Evolutionary conservation across 1,140 invertebrate species (phyloP).

Genomic region (Eupristina koningsbergeri): DNA sequence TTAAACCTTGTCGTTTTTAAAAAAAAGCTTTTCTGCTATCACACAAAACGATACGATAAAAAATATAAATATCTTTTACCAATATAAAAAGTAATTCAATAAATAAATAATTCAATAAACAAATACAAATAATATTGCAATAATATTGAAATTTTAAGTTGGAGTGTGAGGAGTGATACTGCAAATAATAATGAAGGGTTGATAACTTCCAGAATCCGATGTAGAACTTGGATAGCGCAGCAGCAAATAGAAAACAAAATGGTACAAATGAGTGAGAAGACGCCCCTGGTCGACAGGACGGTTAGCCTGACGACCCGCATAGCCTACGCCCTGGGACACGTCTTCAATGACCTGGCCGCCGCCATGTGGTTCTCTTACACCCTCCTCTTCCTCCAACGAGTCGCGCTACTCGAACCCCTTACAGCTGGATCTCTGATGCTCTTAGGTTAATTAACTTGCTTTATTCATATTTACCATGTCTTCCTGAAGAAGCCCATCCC

Average conservation of each 20-base stretch:
- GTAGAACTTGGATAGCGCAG: constrained; percentile 14
- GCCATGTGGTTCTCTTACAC: constrained; percentile 96
- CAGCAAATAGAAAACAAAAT: background rate
- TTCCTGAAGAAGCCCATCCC: no score
- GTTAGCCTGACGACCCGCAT: constrained; percentile 72
- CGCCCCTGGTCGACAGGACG: constrained; percentile 60
- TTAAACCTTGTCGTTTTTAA: no score
- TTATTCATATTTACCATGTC: background rate
- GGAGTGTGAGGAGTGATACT: no score
- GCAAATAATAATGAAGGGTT: background rate
- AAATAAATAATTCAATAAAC: no score
- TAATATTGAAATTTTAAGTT: no score
- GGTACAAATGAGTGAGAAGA: constrained; percentile 27
- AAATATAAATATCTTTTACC: no score
- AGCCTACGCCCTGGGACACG: constrained; percentile 87
- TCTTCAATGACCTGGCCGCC: constrained; percentile 92
- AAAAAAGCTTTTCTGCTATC: no score
- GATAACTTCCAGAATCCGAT: constrained; percentile 32
- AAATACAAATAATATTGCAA: no score
- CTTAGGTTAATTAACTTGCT: constrained; percentile 73
- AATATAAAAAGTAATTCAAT: no score
- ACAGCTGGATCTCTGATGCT: constrained; percentile 85
- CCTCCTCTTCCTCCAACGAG: constrained; percentile 88
- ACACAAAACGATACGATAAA: no score
- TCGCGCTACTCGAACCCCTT: constrained; percentile 80